phyloP scores from a whole-genome alignment of 2,888 invertebrate genomes.

The Parelbella ahira region DNA sequence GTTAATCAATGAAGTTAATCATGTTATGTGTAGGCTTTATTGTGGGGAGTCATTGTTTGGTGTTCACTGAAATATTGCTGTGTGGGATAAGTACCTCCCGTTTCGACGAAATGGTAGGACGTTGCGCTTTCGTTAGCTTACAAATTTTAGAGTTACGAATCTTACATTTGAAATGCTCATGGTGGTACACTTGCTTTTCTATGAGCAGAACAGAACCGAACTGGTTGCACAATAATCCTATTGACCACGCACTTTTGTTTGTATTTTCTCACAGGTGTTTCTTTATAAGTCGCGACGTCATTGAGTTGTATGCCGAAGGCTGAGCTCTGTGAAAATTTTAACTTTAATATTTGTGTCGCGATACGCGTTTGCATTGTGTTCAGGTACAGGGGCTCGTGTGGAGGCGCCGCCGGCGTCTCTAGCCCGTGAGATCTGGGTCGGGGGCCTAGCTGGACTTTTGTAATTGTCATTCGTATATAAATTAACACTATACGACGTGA shows the following conservation, averaged over 20 bases:
- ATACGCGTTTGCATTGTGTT: constrained; percentile 64
- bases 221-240: constrained; percentile 33
- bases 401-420: constrained; percentile 31
- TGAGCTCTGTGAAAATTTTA: constrained; percentile 69
- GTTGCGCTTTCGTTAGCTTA: no score
- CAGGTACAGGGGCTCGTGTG: constrained; percentile 52
- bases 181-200: no score
- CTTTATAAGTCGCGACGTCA: constrained; percentile 52
- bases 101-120: no score
- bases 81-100: no score
- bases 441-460: constrained; percentile 48
- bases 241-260: constrained; percentile 55
- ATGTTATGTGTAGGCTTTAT: constrained; percentile 17
- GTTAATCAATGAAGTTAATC: constrained; percentile 15
- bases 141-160: no score
- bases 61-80: constrained; percentile 23
- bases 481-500: constrained; percentile 32
- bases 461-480: constrained; percentile 29
- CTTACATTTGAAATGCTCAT: no score
- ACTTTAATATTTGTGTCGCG: constrained; percentile 66
- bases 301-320: constrained; percentile 71
- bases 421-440: constrained; percentile 76
- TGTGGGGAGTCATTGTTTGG: constrained; percentile 26
- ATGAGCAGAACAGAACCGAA: constrained; percentile 4
- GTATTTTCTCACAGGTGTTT: constrained; percentile 75